Base-by-base conservation (phyloP, 1,140 invertebrate genomes). In the Leptoteleia sp. region DNA sequence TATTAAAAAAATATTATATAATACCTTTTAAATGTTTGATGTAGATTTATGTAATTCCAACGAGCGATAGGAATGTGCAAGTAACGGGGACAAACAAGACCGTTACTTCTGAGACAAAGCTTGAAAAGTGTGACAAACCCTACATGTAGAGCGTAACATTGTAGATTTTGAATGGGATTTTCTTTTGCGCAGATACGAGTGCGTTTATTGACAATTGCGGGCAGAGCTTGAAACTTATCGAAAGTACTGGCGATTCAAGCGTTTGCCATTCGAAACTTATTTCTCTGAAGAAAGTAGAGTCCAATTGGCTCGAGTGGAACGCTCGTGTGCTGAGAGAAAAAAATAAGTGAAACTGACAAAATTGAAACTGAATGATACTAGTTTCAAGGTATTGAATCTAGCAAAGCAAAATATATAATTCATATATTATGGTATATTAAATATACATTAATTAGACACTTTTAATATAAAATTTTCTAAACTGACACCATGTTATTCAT, bases 11-110 rank as follows among this genome's bases (percentile, higher is more conserved):
- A n/a, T n/a, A n/a, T n/a, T n/a, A n/a, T n/a, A n/a, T n/a, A n/a
- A n/a, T n/a, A n/a, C n/a, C n/a, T n/a, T n/a, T n/a, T n/a, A n/a
- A n/a, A n/a, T 12, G 25, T 37, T 52, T 27, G 35, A 45, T 61
- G 54, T 76, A 76, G 61, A 61, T 54, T 47, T 12, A 31, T 43
- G 22, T 54, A 45, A 59, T 67, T 47, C 33, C 17, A 17, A 27
- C 1, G 35, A 19, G 29, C 33, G 54, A 57, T 31, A 40, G 62
- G 61, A 75, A 65, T 59, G 71, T 29, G 9, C 40, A 16, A 65
- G 68, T 75, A 75, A 75, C 71, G 71, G 71, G 61, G 48, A 48
- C 57, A 65, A 37, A 25, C 27, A 3, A 29, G 61, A 75, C 71
- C 71, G 71, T 75, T 75, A 75, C 42, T 25, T 75, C 4, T 11